Evolutionary conservation across 2,113 vertebrate species (phyloP), one percentile per base, ranked within the genome.

Genomic region (Morone chrysops): DNA sequence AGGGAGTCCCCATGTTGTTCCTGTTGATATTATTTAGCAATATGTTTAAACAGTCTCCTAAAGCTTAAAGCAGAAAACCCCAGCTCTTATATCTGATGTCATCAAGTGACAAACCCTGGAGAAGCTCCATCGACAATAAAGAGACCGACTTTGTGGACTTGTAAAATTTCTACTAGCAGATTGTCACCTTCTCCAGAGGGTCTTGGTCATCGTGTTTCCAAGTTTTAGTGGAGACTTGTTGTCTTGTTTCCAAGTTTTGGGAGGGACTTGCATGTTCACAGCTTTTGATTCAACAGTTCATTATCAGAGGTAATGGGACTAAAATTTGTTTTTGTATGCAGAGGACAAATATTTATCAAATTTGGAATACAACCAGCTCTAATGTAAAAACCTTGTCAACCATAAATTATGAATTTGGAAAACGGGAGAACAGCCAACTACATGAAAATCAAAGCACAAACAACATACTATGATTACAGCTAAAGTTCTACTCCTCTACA

Each of bases 41-140:
- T 12, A 51, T 71, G 60, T 66, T 63, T 17, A 18, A 78, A 66
- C n/a, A 31, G 20, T 69, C 17, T 41, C 70, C 70, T 61, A 53
- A 67, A 70, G 56, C 10, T 53, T 48, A 22, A 65, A 81, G 73
- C 43, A 66, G 18, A 63, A 66, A 75, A 65, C 6, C 14, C 48
- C 48, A 17, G 38, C 67, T 76, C 6, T 77, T 57, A 69, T 43
- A 66, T 79, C 59, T 69, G 68, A 68, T 70, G 47, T 75, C 40
- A 70, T 67, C 43, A 66, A 59, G 60, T 57, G 59, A 73, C 75
- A 69, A 74, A 63, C 45, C 18, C 31, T 70, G 65, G 68, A 80
- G 62, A 69, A 78, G 63, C n/a, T 75, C 78, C 53, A 71, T 56
- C 14, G 31, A 56, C 65, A 84, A 83, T 38, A 78, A 75, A 75